These are phyloP conservation scores for Nomada hirtipes DNA, from an alignment of 2,888 invertebrate genomes.

Conservation along the genomic window DNA sequence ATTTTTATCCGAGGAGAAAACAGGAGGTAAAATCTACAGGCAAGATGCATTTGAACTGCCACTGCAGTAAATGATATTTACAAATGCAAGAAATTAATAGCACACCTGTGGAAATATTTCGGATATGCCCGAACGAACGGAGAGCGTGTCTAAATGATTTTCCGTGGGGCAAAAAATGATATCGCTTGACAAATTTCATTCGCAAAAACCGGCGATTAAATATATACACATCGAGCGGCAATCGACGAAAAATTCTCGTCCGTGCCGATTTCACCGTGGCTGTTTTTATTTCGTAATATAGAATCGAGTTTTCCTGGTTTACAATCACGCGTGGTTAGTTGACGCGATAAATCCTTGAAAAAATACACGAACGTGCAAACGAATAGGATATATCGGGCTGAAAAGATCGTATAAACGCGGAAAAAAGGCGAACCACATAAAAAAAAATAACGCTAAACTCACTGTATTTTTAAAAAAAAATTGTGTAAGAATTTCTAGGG, in stretches of 20 bases:
- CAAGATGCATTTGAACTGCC: not conserved
- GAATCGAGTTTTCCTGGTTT: not conserved
- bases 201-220: constrained; percentile 14
- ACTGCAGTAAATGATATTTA: constrained; percentile 1
- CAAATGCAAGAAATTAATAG: constrained; percentile 2
- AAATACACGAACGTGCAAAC: not conserved
- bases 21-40: not conserved
- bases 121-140: not conserved
- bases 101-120: not conserved
- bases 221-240: not conserved
- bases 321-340: not conserved
- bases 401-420: not conserved
- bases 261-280: not conserved
- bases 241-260: not conserved
- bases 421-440: not conserved
- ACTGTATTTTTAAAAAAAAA: too few relatives aligned
- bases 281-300: constrained; percentile 22
- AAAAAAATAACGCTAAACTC: not conserved
- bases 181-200: constrained; percentile 4
- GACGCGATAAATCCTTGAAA: constrained; percentile 8
- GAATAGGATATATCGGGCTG: not conserved
- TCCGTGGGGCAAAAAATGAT: not conserved
- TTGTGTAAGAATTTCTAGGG: too few relatives aligned
- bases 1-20: too few relatives aligned
- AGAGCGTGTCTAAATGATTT: too few relatives aligned